Evolutionary conservation across 2,797 vertebrate species (phyloP).

Genomic region (Lemur catta): DNA sequence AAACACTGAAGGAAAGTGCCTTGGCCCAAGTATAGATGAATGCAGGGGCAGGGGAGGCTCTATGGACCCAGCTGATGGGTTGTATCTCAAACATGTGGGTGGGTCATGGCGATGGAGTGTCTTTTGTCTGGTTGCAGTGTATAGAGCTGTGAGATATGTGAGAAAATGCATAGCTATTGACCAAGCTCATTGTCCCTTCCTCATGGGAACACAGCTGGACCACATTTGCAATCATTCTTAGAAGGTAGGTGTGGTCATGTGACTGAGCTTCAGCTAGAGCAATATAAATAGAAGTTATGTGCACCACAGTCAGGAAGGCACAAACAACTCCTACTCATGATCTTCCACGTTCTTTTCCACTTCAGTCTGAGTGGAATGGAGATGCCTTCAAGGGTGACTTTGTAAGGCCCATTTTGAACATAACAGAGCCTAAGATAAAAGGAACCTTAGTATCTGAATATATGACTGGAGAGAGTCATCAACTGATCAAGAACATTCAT

Average conservation of each 20-base stretch:
- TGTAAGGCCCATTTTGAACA: background rate
- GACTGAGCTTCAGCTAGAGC: background rate
- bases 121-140: background rate
- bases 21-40: background rate
- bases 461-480: background rate
- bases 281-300: background rate
- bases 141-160: background rate
- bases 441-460: background rate
- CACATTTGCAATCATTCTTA: background rate
- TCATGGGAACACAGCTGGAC: background rate
- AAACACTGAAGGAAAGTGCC: background rate
- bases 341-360: background rate
- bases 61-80: too few species aligned
- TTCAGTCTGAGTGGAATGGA: background rate
- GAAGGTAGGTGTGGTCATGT: background rate
- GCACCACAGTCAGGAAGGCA: background rate
- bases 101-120: background rate
- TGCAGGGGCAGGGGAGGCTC: accelerated
- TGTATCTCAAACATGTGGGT: background rate
- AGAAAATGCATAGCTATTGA: background rate
- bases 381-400: background rate
- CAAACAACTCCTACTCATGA: background rate
- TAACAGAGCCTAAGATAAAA: background rate
- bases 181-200: background rate
- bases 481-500: background rate